These are phyloP conservation scores for Ceyx erithaca DNA, from an alignment of 2,797 vertebrate genomes.

Conservation along the genomic window DNA sequence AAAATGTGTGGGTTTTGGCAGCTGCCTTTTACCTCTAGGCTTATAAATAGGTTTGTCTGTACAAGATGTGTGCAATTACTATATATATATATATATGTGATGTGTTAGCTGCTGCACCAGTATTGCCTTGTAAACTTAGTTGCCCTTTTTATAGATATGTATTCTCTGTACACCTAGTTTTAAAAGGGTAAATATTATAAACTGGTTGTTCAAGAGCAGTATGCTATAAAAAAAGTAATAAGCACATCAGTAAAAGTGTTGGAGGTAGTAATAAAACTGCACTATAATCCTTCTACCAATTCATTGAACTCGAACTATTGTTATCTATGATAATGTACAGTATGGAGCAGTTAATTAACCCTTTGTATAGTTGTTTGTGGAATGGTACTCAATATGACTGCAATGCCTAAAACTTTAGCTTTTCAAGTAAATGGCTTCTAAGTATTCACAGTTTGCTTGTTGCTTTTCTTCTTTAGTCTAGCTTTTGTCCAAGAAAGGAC, in stretches of 20 bases:
- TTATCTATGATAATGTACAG: neutral
- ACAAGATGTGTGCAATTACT: neutral
- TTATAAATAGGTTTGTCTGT: neutral
- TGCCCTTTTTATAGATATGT: neutral
- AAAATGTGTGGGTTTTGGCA: constrained; percentile 1
- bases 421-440: neutral
- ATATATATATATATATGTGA: neutral
- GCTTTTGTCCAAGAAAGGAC: neutral
- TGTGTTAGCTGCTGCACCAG: neutral
- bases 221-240: constrained; percentile 47
- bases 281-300: constrained; percentile 29
- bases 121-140: constrained; percentile 16
- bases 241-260: constrained; percentile 59
- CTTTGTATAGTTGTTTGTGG: neutral
- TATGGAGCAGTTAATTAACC: neutral
- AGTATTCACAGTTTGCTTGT: neutral
- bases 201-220: constrained; percentile 54
- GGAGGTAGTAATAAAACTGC: constrained; percentile 40
- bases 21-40: constrained; percentile 10
- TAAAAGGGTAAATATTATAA: constrained; percentile 57
- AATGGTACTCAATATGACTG: neutral
- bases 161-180: constrained; percentile 24
- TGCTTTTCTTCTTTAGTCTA: neutral
- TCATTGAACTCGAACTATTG: constrained; percentile 29
- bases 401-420: neutral